phyloP scores from a whole-genome alignment of 2,113 vertebrate species.

The Empidonax alnorum region DNA sequence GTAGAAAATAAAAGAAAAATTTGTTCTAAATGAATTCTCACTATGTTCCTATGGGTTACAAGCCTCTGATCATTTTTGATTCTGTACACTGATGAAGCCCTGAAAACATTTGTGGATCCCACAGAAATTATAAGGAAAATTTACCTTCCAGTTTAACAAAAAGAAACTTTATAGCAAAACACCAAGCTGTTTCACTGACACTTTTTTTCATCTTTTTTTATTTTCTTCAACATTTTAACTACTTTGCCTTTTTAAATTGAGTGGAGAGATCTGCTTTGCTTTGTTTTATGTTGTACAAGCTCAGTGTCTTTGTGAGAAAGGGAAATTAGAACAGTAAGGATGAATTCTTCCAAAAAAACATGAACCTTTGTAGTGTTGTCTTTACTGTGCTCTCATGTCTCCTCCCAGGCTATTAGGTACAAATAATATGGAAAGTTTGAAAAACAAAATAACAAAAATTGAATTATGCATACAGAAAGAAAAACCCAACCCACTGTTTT shows the following conservation, averaged over 20 bases:
- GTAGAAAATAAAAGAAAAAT: conserved; percentile 67
- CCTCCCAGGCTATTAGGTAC: background rate
- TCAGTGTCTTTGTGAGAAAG: conserved; percentile 77
- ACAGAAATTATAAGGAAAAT: conserved; percentile 65
- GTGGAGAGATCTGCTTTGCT: conserved; percentile 69
- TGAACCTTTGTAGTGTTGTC: conserved; percentile 65
- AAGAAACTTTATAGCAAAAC: conserved; percentile 72
- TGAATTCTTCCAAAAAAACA: conserved; percentile 73
- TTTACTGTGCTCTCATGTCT: conserved; percentile 35
- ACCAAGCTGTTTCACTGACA: conserved; percentile 71
- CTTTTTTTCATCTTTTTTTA: conserved; percentile 60
- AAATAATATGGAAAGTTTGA: conserved; percentile 16
- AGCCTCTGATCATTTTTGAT: conserved; percentile 35
- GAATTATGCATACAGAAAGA: conserved; percentile 31
- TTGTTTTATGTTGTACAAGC: conserved; percentile 74
- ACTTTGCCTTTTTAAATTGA: conserved; percentile 72
- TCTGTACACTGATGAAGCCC: conserved; percentile 42
- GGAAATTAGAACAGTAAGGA: conserved; percentile 77
- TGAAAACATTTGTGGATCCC: conserved; percentile 65
- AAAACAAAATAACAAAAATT: background rate
- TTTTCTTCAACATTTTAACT: conserved; percentile 72
- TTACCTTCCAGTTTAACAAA: conserved; percentile 49
- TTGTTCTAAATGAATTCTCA: conserved; percentile 63
- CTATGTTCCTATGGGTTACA: conserved; percentile 44
- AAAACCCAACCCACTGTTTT: conserved; percentile 5